These are phyloP conservation scores for Chaetophractus vellerosus DNA, from an alignment of 2,797 vertebrate species.

Conservation along the genomic window DNA sequence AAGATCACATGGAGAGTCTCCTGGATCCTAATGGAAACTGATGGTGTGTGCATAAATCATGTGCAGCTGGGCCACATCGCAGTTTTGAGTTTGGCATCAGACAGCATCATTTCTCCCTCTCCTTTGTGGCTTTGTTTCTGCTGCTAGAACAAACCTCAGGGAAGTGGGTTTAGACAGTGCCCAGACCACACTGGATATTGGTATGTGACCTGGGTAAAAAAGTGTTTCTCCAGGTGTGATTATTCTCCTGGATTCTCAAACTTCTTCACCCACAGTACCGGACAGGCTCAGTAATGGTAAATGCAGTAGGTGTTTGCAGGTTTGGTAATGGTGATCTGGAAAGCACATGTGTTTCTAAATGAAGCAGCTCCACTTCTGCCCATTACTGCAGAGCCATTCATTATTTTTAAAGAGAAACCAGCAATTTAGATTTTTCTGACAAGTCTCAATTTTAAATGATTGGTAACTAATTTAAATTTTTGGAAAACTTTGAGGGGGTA, in stretches of 20 bases:
- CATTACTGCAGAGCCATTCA: background rate
- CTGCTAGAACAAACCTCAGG: background rate
- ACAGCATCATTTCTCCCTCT: background rate
- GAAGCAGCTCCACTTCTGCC: background rate
- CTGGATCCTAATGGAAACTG: slow-evolving; percentile 66
- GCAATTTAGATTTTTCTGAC: slow-evolving; percentile 7
- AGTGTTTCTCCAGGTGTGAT: background rate
- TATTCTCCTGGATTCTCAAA: background rate
- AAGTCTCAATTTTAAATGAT: slow-evolving; percentile 18
- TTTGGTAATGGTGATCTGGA: background rate
- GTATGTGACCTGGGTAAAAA: background rate
- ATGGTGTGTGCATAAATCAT: background rate
- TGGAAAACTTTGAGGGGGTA: background rate
- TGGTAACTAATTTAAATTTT: background rate
- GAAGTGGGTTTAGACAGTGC: background rate
- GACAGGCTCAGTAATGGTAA: background rate
- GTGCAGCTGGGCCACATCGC: background rate
- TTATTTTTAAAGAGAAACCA: slow-evolving; percentile 38
- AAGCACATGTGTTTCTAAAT: background rate
- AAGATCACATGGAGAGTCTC: slow-evolving; percentile 67
- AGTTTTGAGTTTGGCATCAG: background rate
- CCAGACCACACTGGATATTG: background rate
- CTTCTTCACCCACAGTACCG: background rate
- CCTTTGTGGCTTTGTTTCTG: background rate
- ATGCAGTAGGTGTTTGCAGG: background rate